Evolutionary conservation across 2,888 invertebrate genomes (phyloP).

Genomic region (Harmothoe impar): DNA sequence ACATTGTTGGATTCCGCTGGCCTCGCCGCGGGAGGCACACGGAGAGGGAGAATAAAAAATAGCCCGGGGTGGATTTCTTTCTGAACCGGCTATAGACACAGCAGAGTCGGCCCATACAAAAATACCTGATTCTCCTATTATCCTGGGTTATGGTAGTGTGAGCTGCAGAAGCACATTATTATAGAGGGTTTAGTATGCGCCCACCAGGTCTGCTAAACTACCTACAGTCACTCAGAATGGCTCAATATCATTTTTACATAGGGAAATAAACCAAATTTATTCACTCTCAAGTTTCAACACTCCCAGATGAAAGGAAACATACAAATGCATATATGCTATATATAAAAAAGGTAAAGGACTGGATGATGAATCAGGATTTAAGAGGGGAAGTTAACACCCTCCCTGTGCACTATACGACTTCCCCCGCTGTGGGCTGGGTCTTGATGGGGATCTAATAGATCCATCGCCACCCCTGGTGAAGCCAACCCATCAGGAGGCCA

Average conservation of each 20-base stretch:
- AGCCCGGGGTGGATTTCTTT: not conserved
- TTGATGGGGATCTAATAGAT: slow-evolving; percentile 29
- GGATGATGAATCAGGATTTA: too few species aligned
- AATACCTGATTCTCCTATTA: not conserved
- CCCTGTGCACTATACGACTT: not conserved
- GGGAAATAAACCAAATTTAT: too few species aligned
- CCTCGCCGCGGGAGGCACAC: not conserved
- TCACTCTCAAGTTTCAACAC: too few species aligned
- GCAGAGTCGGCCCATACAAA: not conserved
- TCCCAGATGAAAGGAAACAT: too few species aligned
- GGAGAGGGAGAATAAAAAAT: slow-evolving; percentile 4
- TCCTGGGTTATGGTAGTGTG: not conserved
- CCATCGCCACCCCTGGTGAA: not conserved
- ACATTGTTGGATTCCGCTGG: not conserved
- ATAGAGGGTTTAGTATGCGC: not conserved
- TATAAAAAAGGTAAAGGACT: too few species aligned
- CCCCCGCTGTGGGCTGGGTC: not conserved
- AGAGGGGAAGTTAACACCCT: too few species aligned
- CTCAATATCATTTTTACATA: too few species aligned
- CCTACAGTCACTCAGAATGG: too few species aligned
- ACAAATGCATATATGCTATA: too few species aligned
- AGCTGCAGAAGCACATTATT: not conserved
- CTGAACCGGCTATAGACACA: slow-evolving; percentile 2
- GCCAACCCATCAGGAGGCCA: not conserved
- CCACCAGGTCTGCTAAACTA: not conserved